Conservation (phyloP, 2,113 vertebrate genomes). For the Nicator chloris region DNA sequence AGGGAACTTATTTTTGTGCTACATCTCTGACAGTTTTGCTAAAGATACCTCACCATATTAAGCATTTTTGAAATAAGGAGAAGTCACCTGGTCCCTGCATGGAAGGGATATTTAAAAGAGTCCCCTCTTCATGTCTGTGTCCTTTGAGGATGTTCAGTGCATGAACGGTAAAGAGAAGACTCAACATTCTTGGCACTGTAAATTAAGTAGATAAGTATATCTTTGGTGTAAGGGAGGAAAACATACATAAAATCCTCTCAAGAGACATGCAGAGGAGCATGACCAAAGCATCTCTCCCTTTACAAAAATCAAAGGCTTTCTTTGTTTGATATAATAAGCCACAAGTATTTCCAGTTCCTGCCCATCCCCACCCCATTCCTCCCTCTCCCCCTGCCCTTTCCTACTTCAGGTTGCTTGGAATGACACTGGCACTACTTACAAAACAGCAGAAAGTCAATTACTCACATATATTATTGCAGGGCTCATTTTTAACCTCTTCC, state of each 20-base stretch:
- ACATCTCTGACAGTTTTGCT: neutral
- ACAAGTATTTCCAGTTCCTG: neutral
- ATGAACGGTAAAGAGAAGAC: neutral
- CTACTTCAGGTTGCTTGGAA: neutral
- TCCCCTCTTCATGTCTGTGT: neutral
- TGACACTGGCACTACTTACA: neutral
- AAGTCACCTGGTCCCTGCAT: neutral
- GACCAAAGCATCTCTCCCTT: neutral
- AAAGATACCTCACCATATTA: neutral
- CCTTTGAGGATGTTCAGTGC: neutral
- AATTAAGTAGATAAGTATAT: neutral
- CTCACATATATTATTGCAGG: neutral
- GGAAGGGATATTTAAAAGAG: neutral
- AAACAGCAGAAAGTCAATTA: slow-evolving; percentile 1
- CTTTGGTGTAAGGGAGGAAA: neutral
- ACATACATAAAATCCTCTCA: neutral
- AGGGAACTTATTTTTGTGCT: neutral
- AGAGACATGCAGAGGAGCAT: neutral
- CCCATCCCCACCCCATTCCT: neutral
- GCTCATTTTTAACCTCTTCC: slow-evolving; percentile 22
- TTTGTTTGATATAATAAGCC: neutral
- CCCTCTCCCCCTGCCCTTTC: neutral
- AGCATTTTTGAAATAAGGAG: neutral
- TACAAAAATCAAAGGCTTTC: neutral
- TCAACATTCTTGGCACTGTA: neutral